Evolutionary conservation across 2,113 vertebrate genomes (phyloP).

Genomic region (Alces alces): DNA sequence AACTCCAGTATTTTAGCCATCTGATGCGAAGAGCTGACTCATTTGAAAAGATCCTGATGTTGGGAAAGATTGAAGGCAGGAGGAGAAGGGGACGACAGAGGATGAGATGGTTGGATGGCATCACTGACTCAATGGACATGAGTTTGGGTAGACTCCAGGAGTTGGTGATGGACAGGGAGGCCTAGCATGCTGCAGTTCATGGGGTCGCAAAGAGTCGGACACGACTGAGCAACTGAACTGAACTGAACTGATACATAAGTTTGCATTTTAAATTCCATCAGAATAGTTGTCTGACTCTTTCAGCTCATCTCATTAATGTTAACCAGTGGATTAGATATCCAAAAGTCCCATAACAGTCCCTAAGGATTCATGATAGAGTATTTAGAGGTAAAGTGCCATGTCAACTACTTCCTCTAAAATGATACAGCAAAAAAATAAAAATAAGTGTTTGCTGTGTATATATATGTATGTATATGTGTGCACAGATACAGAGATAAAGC

Average conservation of each 20-base stretch:
- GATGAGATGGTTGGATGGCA: not conserved
- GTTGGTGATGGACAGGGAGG: not conserved
- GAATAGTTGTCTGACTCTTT: not conserved
- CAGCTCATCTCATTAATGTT: not conserved
- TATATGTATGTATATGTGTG: no score
- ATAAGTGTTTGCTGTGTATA: not conserved
- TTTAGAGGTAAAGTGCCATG: not conserved
- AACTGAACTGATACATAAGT: not conserved
- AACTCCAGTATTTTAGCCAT: not conserved
- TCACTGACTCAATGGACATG: not conserved
- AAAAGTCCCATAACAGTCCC: not conserved
- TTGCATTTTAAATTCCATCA: not conserved
- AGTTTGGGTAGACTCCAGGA: accelerated
- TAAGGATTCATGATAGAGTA: not conserved
- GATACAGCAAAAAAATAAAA: not conserved
- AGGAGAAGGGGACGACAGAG: not conserved
- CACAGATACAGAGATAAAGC: not conserved
- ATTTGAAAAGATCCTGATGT: not conserved
- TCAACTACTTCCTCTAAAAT: not conserved
- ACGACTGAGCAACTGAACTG: not conserved
- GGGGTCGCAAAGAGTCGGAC: not conserved
- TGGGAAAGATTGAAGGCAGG: not conserved
- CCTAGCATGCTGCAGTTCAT: not conserved
- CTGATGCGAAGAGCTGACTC: not conserved
- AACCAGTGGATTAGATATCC: not conserved